Evolutionary conservation across 1,140 invertebrate species (phyloP).

Genomic region (Caenorhabditis tropicalis): DNA sequence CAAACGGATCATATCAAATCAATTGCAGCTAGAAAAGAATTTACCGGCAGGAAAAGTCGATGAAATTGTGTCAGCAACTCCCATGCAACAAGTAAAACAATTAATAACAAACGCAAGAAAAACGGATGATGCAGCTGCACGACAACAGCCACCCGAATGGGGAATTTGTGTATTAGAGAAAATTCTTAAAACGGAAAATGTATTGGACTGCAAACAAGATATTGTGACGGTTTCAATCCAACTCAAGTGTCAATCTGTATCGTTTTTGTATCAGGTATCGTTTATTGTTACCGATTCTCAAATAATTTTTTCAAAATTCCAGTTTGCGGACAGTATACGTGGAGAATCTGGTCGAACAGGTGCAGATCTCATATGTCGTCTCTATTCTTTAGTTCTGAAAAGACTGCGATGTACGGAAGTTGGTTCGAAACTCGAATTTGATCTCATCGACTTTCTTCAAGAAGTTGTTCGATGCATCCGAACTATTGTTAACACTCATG

Average conservation of each 20-base stretch:
- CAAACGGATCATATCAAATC: neutral
- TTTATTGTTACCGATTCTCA: too few species aligned
- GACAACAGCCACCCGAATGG: neutral
- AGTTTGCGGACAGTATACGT: neutral
- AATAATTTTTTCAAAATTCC: neutral
- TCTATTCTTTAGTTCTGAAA: neutral
- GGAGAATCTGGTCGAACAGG: slow-evolving; percentile 9
- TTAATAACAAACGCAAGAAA: neutral
- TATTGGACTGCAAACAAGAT: slow-evolving; percentile 10
- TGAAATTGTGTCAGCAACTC: neutral
- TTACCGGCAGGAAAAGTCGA: neutral
- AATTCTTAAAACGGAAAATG: neutral
- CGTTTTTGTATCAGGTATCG: slow-evolving; percentile 5
- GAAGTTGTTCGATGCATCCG: slow-evolving; percentile 28
- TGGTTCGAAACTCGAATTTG: slow-evolving; percentile 8
- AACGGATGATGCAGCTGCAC: neutral
- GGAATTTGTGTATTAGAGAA: neutral
- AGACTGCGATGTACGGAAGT: neutral
- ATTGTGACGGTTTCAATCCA: slow-evolving; percentile 6
- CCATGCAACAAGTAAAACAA: neutral
- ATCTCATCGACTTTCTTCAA: neutral
- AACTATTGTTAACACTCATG: neutral
- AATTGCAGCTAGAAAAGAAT: neutral
- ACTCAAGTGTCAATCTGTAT: neutral
- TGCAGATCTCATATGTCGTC: neutral